Evolutionary conservation across 2,797 vertebrate genomes (phyloP).

Genomic region (Danionella dracula): DNA sequence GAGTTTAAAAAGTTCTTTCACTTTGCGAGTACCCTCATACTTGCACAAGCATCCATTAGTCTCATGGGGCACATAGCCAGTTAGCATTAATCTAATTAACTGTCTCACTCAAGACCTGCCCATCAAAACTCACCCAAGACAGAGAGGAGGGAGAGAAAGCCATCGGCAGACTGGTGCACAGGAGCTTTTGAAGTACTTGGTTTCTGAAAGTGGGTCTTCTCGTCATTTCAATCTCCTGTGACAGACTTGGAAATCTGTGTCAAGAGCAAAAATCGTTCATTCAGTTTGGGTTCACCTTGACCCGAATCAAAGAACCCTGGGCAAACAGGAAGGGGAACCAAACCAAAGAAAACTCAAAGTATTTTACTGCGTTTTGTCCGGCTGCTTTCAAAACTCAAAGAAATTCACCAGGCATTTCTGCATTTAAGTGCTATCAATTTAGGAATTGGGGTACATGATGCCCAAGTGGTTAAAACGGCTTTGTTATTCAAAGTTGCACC

Average conservation of each 20-base stretch:
- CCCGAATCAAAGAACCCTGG: conserved; percentile 20
- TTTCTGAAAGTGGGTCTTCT: conserved; percentile 44
- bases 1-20: conserved; percentile 14
- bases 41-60: conserved; percentile 21
- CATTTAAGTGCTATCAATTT: too few relatives aligned
- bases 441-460: too few relatives aligned
- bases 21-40: conserved; percentile 8
- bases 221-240: conserved; percentile 42
- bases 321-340: neutral
- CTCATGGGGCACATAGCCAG: conserved; percentile 35
- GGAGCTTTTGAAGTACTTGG: conserved; percentile 5
- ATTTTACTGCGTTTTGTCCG: too few relatives aligned
- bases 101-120: conserved; percentile 45
- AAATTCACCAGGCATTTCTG: too few relatives aligned
- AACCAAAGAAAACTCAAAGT: neutral
- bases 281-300: conserved; percentile 47
- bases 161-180: conserved; percentile 18
- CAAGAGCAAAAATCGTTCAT: conserved; percentile 35
- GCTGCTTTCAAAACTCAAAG: too few relatives aligned
- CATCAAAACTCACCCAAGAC: conserved; percentile 38
- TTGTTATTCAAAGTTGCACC: too few relatives aligned
- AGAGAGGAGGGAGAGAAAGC: conserved; percentile 13
- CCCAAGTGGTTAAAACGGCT: too few relatives aligned
- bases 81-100: conserved; percentile 47
- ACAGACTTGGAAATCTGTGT: conserved; percentile 41